Evolutionary conservation across 2,888 invertebrate species (phyloP), one percentile per base, ranked within the genome.

Genomic region (Octonoba sinensis): DNA sequence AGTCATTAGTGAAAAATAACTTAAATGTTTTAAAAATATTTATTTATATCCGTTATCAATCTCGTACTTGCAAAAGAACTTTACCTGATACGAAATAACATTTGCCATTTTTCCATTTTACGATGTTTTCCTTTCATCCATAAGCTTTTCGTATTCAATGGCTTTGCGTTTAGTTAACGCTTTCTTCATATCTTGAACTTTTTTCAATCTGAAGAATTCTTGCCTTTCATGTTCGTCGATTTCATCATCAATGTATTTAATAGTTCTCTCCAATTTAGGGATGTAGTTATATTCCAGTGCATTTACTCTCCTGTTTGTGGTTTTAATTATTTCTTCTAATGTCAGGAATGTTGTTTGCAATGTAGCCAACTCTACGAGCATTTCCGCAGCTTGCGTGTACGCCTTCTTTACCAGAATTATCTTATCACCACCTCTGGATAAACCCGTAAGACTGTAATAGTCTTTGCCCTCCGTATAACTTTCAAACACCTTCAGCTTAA

Each of bases 161-260:
- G 11, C 18, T 27, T 12, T 59, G 27, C 22, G 24, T 12, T 59
- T 24, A 4, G 36, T 36, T 36, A 36, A 36, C 6, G 8, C 36
- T 49, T 59, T 59, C 24, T 78, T 78, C 11, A 59, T 44, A 3
- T 66, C 49, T 22, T 71, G 49, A 1, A 78, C 36, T n/a, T 46
- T 71, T 22, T 78, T 78, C 65, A 78, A n/a, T 60, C 65, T 46
- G 18, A 65, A 78, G 20, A 78, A 78, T 2, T 79, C 67, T n/a
- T 79, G 73, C 11, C 79, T 66, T 18, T 66, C 60, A 11, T 65
- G 54, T 22, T 79, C 72, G 27, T 73, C 79, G 46, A 72, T 47
- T 44, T 72, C 73, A 46, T 36, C 59, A 1, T 44, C 24, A 16
- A 73, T 67, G 36, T 73, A 72, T 2, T 67, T 24, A 12, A 79